phyloP scores from a whole-genome alignment of 2,888 invertebrate species.

The Eupithecia inturbata region DNA sequence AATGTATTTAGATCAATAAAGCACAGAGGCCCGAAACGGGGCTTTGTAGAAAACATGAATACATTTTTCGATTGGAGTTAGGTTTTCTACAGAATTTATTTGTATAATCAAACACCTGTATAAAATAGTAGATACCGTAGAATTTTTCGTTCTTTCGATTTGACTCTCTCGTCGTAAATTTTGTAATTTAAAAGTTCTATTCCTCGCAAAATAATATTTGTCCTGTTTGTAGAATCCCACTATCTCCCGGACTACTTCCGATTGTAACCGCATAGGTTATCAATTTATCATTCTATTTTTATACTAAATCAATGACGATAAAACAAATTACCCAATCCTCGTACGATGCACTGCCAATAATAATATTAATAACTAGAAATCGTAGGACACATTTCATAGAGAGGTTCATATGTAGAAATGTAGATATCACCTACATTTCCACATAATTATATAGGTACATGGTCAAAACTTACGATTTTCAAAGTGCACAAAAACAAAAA shows the following conservation, averaged over 20 bases:
- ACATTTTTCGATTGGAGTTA: slow-evolving; percentile 3
- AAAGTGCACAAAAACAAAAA: background rate
- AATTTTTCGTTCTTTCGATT: background rate
- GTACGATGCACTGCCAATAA: no score
- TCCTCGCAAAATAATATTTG: background rate
- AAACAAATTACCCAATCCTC: no score
- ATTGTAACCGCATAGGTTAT: slow-evolving; percentile 1
- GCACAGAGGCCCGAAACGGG: slow-evolving; percentile 48
- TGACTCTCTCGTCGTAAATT: background rate
- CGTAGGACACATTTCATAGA: background rate
- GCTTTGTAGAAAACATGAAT: slow-evolving; percentile 21
- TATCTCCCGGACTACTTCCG: background rate
- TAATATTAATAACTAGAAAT: background rate
- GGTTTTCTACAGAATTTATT: slow-evolving; percentile 13
- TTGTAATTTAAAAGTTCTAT: background rate
- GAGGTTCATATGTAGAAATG: background rate
- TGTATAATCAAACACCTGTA: slow-evolving; percentile 15
- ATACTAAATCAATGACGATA: background rate
- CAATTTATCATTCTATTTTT: no score
- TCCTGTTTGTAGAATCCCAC: background rate
- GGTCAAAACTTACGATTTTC: no score
- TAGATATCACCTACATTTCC: no score
- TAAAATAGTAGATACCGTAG: background rate
- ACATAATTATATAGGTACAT: no score
- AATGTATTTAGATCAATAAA: slow-evolving; percentile 58